phyloP scores from a whole-genome alignment of 2,797 vertebrate genomes.

The Cirrhinus mrigala region DNA sequence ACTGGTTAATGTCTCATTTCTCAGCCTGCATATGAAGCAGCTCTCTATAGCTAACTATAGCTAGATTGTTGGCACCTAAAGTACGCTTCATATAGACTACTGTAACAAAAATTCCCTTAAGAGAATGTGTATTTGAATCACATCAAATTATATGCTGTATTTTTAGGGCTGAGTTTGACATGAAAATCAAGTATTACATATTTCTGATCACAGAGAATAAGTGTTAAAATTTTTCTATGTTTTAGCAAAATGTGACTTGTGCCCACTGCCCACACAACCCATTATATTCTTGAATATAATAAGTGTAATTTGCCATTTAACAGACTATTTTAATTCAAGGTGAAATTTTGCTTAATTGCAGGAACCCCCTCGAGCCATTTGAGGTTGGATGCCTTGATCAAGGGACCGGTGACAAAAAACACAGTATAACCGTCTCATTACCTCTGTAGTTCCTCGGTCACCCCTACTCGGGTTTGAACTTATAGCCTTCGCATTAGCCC shows the following conservation, averaged over 20 bases:
- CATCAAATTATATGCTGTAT: not conserved
- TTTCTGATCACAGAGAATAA: not conserved
- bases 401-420: not conserved
- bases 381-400: conserved; percentile 23
- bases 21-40: no score
- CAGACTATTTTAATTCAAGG: conserved; percentile 1
- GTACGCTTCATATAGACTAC: not conserved
- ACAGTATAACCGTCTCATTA: not conserved
- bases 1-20: no score
- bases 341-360: conserved; percentile 27
- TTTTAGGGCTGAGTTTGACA: not conserved
- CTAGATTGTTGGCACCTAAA: conserved; percentile 1
- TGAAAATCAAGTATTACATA: not conserved
- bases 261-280: not conserved
- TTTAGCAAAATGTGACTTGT: not conserved
- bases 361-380: conserved; percentile 19
- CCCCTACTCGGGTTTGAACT: conserved; percentile 10
- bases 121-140: not conserved
- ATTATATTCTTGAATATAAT: not conserved
- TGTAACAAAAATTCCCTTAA: not conserved
- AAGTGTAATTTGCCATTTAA: conserved; percentile 2
- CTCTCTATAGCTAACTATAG: not conserved
- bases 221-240: not conserved
- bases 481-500: conserved; percentile 6
- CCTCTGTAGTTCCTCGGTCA: conserved; percentile 21